These are phyloP conservation scores for Druon quercuslanigerum DNA, from an alignment of 1,140 invertebrate genomes.

Conservation along the genomic window DNA sequence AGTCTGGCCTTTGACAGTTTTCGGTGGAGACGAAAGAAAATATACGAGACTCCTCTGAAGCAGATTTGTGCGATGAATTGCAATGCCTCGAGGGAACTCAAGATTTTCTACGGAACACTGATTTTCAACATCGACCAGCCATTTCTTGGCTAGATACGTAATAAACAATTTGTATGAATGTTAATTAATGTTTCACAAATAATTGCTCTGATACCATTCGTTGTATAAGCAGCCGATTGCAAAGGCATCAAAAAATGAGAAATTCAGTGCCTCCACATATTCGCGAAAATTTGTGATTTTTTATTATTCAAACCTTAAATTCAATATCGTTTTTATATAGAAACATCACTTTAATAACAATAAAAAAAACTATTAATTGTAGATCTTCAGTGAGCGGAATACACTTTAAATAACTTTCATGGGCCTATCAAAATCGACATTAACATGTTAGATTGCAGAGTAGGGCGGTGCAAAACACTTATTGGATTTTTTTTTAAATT, in stretches of 20 bases:
- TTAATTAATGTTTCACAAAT: slow-evolving; percentile 27
- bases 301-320: slow-evolving; percentile 17
- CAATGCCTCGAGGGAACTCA: slow-evolving; percentile 3
- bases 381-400: background rate
- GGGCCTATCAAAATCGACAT: slow-evolving; percentile 38
- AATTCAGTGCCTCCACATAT: slow-evolving; percentile 36
- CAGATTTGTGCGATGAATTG: slow-evolving; percentile 36
- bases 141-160: slow-evolving; percentile 29
- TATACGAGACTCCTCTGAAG: slow-evolving; percentile 31
- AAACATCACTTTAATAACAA: slow-evolving; percentile 45
- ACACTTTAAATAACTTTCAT: too few species aligned
- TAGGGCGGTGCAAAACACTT: background rate
- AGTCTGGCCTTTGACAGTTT: slow-evolving; percentile 42
- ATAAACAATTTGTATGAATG: slow-evolving; percentile 40
- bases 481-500: too few species aligned
- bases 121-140: slow-evolving; percentile 28
- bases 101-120: slow-evolving; percentile 39
- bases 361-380: slow-evolving; percentile 37
- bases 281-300: slow-evolving; percentile 4
- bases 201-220: background rate
- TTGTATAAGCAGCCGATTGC: background rate
- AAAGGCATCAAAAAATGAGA: slow-evolving; percentile 13
- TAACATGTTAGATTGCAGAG: slow-evolving; percentile 40
- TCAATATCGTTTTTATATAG: slow-evolving; percentile 37
- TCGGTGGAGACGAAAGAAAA: slow-evolving; percentile 37